These are phyloP conservation scores for Diuraphis noxia DNA, from an alignment of 1,140 invertebrate genomes.

Conservation along the genomic window DNA sequence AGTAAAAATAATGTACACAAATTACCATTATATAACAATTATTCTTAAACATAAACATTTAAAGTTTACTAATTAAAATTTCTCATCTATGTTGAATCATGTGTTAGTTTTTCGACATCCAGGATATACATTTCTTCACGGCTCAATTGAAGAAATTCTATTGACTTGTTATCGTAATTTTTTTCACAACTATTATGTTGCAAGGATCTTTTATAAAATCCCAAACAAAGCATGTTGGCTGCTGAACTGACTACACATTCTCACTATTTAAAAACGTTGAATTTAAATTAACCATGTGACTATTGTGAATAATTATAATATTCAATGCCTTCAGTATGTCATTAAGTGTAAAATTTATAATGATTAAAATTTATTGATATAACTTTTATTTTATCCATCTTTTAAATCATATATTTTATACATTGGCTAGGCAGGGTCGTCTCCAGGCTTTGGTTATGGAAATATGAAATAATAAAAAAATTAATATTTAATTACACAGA, in stretches of 20 bases:
- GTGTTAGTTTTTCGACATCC: neutral
- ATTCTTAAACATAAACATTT: neutral
- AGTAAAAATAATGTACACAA: neutral
- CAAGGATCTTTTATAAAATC: neutral
- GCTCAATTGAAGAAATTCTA: neutral
- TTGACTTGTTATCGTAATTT: neutral
- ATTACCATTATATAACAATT: neutral
- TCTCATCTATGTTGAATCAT: neutral
- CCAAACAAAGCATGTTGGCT: neutral
- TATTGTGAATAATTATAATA: neutral
- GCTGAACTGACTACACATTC: neutral
- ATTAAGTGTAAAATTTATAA: neutral
- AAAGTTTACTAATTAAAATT: neutral
- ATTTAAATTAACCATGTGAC: neutral
- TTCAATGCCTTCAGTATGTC: neutral
- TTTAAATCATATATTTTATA: no score
- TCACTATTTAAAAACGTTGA: neutral
- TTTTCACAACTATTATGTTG: neutral
- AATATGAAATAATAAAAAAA: no score
- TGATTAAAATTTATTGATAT: neutral
- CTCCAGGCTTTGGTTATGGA: no score
- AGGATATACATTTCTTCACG: neutral
- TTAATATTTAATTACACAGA: no score
- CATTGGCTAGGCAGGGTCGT: no score
- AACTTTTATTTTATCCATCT: no score